These are phyloP conservation scores for Helostoma temminkii DNA, from an alignment of 2,797 vertebrate species.

Conservation along the genomic window DNA sequence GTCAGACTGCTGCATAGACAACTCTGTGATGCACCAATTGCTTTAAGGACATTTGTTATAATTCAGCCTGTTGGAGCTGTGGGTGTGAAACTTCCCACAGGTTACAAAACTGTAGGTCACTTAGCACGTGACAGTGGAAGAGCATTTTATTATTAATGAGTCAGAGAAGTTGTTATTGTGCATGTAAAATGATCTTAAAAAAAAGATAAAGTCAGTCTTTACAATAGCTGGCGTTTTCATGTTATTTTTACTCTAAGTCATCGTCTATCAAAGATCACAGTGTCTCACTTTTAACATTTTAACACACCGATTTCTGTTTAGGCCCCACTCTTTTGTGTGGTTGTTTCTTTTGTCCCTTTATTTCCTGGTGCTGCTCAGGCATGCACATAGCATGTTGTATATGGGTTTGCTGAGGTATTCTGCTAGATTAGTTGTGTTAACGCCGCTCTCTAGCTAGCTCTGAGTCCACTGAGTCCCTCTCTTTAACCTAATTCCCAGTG, in stretches of 20 bases:
- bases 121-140: constrained; percentile 36
- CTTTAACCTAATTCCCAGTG: constrained; percentile 68
- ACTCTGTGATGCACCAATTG: too few relatives aligned
- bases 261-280: too few relatives aligned
- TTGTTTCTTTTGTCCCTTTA: constrained; percentile 43
- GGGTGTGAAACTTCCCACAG: too few relatives aligned
- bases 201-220: too few relatives aligned
- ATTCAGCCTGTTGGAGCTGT: too few relatives aligned
- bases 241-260: neutral
- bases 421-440: constrained; percentile 71
- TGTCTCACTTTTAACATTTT: too few relatives aligned
- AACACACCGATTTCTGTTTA: too few relatives aligned
- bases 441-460: constrained; percentile 47
- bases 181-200: too few relatives aligned
- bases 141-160: too few relatives aligned
- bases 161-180: too few relatives aligned
- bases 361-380: constrained; percentile 41
- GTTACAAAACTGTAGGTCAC: constrained; percentile 6
- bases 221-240: neutral
- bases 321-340: too few relatives aligned
- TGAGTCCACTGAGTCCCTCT: constrained; percentile 48
- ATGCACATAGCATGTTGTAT: constrained; percentile 56
- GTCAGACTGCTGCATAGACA: constrained; percentile 31
- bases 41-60: too few relatives aligned
- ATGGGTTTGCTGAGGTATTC: constrained; percentile 57